Base-by-base conservation (phyloP, 2,888 invertebrate genomes). In the Drosophila nigricruria region DNA sequence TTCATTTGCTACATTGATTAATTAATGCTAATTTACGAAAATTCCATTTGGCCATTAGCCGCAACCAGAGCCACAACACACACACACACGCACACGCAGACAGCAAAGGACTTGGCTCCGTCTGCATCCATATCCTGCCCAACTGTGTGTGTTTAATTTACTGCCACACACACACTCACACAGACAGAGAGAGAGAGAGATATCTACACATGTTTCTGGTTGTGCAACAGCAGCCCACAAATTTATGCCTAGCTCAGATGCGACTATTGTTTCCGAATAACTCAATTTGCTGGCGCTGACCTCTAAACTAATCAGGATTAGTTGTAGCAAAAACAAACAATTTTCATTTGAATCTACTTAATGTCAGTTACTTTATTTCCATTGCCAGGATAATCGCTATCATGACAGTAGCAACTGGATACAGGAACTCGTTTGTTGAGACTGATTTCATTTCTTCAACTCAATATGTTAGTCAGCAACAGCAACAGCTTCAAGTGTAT, bases 1-100 rank as follows among this genome's bases (percentile, higher is more conserved):
- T 87, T 87, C 83, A 80, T 80, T 86, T 86, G 77, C 80, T 75
- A 79, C 88, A 83, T 88, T 85, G 87, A 88, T 85, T 88, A 87
- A 88, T 87, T 88, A 84, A 84, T 86, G 86, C 86, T 88, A 88
- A 88, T 88, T 88, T 88, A 76, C 76, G 83, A 80, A 86, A 83
- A 83, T 85, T 85, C 77, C 80, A 74, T 82, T 83, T 81, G 73
- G 75, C 78, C 79, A 89, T 85, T 81, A 79, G 72, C 59, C 73
- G 53, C 68, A 80, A 42, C 70, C 78, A 54, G 54, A 60, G 56
- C 40, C 56, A 43, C 23, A 36, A 61, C 50, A 64, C 52, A 50
- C 52, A 68, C 56, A 47, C 50, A 64, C 52, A 50, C 52, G 65
- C 56, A 47, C 47, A 20, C 54, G 54, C 54, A 45, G 49, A 57